Evolutionary conservation across 2,888 invertebrate genomes (phyloP).

Genomic region (Alentia gelatinosa): DNA sequence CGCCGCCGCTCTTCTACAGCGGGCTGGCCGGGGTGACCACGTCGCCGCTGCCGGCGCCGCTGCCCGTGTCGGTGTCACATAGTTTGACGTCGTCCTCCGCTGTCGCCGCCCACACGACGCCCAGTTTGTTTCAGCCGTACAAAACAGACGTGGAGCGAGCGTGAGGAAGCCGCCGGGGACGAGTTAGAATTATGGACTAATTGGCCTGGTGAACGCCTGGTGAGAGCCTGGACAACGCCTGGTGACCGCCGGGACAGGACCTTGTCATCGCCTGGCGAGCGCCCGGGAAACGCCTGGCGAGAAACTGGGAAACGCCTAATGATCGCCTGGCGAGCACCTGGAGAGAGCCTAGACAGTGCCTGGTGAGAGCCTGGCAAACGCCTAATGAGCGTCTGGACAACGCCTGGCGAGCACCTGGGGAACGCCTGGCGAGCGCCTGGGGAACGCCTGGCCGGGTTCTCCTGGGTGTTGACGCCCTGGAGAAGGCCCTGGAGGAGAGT

Average conservation of each 20-base stretch:
- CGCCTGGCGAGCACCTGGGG: not conserved
- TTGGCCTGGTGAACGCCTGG: too few relatives aligned
- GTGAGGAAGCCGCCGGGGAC: too few relatives aligned
- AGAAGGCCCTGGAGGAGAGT: too few relatives aligned
- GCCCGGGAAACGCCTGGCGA: not conserved
- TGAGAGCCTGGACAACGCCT: not conserved
- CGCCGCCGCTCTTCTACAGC: slow-evolving; percentile 48
- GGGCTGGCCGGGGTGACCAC: slow-evolving; percentile 44
- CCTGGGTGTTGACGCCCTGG: not conserved
- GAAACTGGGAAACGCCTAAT: not conserved
- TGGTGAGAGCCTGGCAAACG: not conserved
- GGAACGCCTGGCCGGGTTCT: not conserved
- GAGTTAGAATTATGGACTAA: too few relatives aligned
- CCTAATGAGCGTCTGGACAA: not conserved
- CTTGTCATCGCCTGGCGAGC: not conserved
- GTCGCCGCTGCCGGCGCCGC: slow-evolving; percentile 46
- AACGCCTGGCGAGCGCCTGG: not conserved
- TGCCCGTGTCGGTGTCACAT: slow-evolving; percentile 17
- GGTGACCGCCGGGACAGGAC: not conserved
- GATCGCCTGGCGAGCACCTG: not conserved
- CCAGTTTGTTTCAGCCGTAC: slow-evolving; percentile 62
- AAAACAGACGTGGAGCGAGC: slow-evolving; percentile 59
- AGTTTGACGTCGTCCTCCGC: slow-evolving; percentile 50
- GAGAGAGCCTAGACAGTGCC: not conserved
- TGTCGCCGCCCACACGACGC: slow-evolving; percentile 41